Evolutionary conservation across 1,140 invertebrate species (phyloP).

Genomic region (Drosophila parvula): DNA sequence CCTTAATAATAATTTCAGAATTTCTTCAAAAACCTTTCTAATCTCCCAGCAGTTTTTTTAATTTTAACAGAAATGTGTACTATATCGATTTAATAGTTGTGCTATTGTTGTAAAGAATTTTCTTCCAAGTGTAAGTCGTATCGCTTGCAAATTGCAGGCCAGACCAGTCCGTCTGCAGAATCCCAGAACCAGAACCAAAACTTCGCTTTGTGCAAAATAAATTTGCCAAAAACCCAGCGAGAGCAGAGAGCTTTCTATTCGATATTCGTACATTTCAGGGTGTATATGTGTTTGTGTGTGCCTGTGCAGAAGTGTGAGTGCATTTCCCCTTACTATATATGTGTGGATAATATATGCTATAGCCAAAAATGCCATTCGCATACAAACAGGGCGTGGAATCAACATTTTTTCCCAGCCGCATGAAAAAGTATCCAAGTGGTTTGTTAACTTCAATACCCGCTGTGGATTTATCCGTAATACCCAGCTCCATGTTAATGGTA

Average conservation of each 20-base stretch:
- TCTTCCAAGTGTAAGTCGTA: not conserved
- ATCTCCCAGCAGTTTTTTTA: too few relatives aligned
- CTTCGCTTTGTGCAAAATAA: slow-evolving; percentile 72
- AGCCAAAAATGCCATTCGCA: slow-evolving; percentile 71
- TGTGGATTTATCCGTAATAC: slow-evolving; percentile 84
- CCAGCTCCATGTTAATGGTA: slow-evolving; percentile 84
- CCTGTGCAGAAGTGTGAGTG: slow-evolving; percentile 36
- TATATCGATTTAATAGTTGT: not conserved
- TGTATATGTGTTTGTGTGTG: slow-evolving; percentile 5
- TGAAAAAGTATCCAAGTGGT: slow-evolving; percentile 84
- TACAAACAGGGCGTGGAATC: slow-evolving; percentile 82
- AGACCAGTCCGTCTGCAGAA: slow-evolving; percentile 6
- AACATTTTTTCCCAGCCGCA: slow-evolving; percentile 83
- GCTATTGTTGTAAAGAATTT: not conserved
- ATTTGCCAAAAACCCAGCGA: slow-evolving; percentile 53
- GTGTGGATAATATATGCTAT: slow-evolving; percentile 61
- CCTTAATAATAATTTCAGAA: too few relatives aligned
- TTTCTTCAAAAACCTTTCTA: too few relatives aligned
- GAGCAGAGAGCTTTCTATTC: slow-evolving; percentile 48
- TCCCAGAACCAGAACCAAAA: slow-evolving; percentile 43
- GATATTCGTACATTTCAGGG: slow-evolving; percentile 31
- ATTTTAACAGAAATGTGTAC: not conserved
- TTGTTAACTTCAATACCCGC: slow-evolving; percentile 84
- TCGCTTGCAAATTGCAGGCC: slow-evolving; percentile 67
- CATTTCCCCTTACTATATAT: slow-evolving; percentile 58